Base-by-base conservation (phyloP, 2,113 vertebrate genomes). In the Lamprotornis superbus region DNA sequence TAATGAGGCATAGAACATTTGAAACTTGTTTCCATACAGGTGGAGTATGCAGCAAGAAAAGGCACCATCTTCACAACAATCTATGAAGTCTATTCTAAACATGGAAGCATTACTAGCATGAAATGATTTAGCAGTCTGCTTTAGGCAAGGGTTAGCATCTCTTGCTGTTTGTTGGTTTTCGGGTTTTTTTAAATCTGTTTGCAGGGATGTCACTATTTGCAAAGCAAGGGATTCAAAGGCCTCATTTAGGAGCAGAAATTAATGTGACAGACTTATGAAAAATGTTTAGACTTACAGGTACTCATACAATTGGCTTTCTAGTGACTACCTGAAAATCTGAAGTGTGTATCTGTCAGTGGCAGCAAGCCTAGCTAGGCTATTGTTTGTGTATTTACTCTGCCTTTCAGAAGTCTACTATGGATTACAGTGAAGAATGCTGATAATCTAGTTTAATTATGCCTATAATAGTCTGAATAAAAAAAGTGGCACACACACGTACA, bases 281-380 rank as follows among this genome's bases (percentile, higher is more conserved):
- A 56, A 35, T 8, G 2, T 47, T 77, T 50, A 56, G 27, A 74
- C 35, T 78, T 92, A 49, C 33, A 78, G 10, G 31, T 37, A 30
- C 16, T 74, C 31, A 55, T 4, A 13, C 4, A 28, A 35, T 18
- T 31, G 16, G 21, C 27, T 87, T 81, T 37, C 14, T 42, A 50
- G 57, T 21, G 18, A 11, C 25, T 37, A 28, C 19, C 61, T 49
- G 63, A 24, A 27, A 28, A 74, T 13, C 50, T 68, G 57, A 3
- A n/a, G 25, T 2, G 11, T 11, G 0, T 10, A 21, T 4, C 28
- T 23, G 3, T 27, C 47, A 25, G 23, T 47, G 25, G 30, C 50
- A 87, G 44, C 8, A 6, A 84, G n/a, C 31, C 25, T 49, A 17
- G 35, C 2, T 52, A 68, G 53, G 19, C 14, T 47, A 4, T 1